Evolutionary conservation across 2,113 vertebrate genomes (phyloP).

Genomic region (Callipepla squamata): DNA sequence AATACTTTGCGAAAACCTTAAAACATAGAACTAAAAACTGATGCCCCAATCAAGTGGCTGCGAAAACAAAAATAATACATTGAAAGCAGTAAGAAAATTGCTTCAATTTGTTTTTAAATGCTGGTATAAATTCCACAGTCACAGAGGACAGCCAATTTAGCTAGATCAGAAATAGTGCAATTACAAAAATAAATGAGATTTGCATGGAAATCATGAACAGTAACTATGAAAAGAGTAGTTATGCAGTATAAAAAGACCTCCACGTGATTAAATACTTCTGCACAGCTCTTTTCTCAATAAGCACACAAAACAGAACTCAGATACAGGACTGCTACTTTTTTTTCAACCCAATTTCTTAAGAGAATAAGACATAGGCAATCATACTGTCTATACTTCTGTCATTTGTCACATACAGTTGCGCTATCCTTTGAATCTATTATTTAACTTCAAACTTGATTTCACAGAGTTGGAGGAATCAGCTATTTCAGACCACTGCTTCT

Average conservation of each 20-base stretch:
- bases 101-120: background rate
- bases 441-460: background rate
- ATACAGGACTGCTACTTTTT: background rate
- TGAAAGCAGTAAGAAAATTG: background rate
- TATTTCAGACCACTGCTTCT: background rate
- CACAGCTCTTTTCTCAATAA: background rate
- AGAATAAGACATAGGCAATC: background rate
- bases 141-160: background rate
- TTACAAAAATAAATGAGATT: background rate
- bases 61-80: background rate
- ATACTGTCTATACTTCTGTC: background rate
- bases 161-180: background rate
- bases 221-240: background rate
- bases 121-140: background rate
- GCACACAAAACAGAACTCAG: background rate
- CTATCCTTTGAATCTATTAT: background rate
- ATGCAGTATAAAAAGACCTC: background rate
- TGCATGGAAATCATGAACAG: background rate
- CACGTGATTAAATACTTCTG: background rate
- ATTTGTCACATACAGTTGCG: background rate
- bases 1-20: background rate
- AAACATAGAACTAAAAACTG: background rate
- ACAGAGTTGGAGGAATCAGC: background rate
- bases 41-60: background rate
- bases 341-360: background rate